phyloP scores from a whole-genome alignment of 1,140 invertebrate species.

The Zaprionus kolodkinae region DNA sequence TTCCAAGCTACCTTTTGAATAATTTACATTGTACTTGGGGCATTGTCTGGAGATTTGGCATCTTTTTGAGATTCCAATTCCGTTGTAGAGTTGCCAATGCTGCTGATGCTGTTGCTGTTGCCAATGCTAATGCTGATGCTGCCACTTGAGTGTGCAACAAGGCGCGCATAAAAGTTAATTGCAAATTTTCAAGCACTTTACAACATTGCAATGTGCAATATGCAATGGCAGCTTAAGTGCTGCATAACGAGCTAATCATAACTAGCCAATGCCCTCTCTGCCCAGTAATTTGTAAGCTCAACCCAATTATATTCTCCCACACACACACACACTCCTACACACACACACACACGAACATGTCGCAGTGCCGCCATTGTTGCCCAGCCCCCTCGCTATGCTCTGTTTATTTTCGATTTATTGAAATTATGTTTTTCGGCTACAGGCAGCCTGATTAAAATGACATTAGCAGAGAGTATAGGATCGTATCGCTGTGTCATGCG shows the following conservation, averaged over 20 bases:
- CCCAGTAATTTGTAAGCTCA: slow-evolving; percentile 39
- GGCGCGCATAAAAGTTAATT: slow-evolving; percentile 64
- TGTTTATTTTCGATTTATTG: slow-evolving; percentile 56
- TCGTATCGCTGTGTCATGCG: slow-evolving; percentile 1
- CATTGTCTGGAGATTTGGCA: slow-evolving; percentile 73
- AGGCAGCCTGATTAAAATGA: slow-evolving; percentile 54
- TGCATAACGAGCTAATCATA: slow-evolving; percentile 19
- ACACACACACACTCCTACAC: slow-evolving; percentile 14
- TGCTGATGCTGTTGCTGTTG: background rate
- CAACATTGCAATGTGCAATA: slow-evolving; percentile 14
- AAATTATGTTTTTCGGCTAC: slow-evolving; percentile 46
- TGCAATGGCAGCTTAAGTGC: slow-evolving; percentile 10
- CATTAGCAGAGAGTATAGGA: slow-evolving; percentile 41
- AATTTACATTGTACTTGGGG: slow-evolving; percentile 71
- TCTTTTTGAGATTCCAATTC: slow-evolving; percentile 47
- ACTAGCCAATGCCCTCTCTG: slow-evolving; percentile 5
- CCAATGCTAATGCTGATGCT: background rate
- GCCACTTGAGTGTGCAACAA: slow-evolving; percentile 30
- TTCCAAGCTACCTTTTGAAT: slow-evolving; percentile 74
- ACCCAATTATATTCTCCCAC: slow-evolving; percentile 52
- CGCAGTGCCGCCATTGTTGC: slow-evolving; percentile 5
- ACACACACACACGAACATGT: background rate
- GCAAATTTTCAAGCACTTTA: slow-evolving; percentile 50
- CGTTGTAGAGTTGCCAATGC: slow-evolving; percentile 11
- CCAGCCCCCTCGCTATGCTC: slow-evolving; percentile 4